Conservation (phyloP, 2,113 vertebrate species). For the Pomatostomus ruficeps region DNA sequence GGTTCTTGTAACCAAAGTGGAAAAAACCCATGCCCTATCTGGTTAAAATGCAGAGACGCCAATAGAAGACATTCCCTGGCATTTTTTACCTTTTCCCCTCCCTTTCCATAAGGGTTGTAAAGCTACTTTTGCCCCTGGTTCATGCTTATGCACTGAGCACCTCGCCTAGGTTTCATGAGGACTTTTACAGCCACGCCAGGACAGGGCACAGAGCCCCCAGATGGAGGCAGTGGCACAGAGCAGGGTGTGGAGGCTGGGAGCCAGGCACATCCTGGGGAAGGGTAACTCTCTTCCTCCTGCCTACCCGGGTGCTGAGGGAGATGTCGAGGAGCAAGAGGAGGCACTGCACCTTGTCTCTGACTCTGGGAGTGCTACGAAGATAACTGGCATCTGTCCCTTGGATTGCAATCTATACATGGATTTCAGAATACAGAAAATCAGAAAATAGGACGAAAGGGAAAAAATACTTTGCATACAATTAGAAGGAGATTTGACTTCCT, state of each 20-base stretch:
- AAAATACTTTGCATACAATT: not conserved
- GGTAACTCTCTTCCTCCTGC: no score
- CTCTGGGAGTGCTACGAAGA: not conserved
- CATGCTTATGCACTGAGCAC: not conserved
- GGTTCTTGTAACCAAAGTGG: not conserved
- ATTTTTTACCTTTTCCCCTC: no score
- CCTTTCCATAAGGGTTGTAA: not conserved
- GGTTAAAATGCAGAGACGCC: not conserved
- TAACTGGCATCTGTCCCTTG: not conserved
- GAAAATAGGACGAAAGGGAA: not conserved
- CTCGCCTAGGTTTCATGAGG: not conserved
- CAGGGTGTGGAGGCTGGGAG: not conserved
- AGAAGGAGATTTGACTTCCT: not conserved
- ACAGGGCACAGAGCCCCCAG: not conserved
- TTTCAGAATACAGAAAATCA: not conserved
- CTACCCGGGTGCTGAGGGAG: not conserved
- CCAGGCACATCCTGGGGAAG: fast-evolving
- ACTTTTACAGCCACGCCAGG: not conserved
- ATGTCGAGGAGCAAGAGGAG: not conserved
- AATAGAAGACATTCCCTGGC: not conserved
- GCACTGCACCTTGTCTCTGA: not conserved
- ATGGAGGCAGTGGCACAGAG: not conserved
- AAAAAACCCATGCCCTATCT: not conserved
- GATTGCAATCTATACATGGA: not conserved
- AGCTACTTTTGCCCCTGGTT: not conserved